A percentile compares a stretch with the other conserved stretches of the same genome.
These are phyloP conservation scores for Cryptosula pallasiana DNA, from an alignment of 2,888 invertebrate species.

Conservation along the genomic window DNA sequence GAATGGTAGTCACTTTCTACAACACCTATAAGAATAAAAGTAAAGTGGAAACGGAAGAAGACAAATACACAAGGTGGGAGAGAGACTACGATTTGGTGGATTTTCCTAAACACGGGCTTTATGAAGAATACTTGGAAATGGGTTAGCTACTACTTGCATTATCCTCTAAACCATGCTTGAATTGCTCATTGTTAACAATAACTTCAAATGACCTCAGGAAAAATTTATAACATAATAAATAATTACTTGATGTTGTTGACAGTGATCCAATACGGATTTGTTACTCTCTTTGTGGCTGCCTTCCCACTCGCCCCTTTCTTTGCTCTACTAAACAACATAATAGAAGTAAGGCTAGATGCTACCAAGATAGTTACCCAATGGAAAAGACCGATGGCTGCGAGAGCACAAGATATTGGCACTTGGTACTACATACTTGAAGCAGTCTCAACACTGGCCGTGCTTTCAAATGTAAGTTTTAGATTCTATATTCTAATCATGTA, in stretches of 20 bases:
- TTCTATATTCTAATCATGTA: no score
- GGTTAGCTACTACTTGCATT: slow-evolving; percentile 66
- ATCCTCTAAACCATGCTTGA: no score
- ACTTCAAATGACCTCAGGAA: no score
- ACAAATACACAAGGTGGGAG: slow-evolving; percentile 67
- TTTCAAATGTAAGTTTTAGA: slow-evolving; percentile 80
- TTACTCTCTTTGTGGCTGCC: slow-evolving; percentile 93
- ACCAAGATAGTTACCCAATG: slow-evolving; percentile 83
- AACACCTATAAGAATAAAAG: slow-evolving; percentile 56
- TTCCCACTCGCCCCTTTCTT: slow-evolving; percentile 94
- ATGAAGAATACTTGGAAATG: slow-evolving; percentile 97
- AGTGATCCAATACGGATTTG: slow-evolving; percentile 96
- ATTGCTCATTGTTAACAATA: no score
- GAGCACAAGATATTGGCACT: slow-evolving; percentile 80
- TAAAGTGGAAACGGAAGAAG: slow-evolving; percentile 52
- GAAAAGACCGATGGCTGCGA: slow-evolving; percentile 78
- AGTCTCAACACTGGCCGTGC: slow-evolving; percentile 83
- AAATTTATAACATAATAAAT: no score
- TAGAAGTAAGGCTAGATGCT: slow-evolving; percentile 92
- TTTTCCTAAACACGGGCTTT: slow-evolving; percentile 80
- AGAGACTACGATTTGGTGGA: slow-evolving; percentile 80
- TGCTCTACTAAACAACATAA: slow-evolving; percentile 86
- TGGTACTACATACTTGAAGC: slow-evolving; percentile 91
- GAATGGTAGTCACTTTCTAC: slow-evolving; percentile 67
- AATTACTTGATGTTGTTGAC: no score